phyloP scores from a whole-genome alignment of 2,113 vertebrate genomes.

The Sceloporus tristichus region DNA sequence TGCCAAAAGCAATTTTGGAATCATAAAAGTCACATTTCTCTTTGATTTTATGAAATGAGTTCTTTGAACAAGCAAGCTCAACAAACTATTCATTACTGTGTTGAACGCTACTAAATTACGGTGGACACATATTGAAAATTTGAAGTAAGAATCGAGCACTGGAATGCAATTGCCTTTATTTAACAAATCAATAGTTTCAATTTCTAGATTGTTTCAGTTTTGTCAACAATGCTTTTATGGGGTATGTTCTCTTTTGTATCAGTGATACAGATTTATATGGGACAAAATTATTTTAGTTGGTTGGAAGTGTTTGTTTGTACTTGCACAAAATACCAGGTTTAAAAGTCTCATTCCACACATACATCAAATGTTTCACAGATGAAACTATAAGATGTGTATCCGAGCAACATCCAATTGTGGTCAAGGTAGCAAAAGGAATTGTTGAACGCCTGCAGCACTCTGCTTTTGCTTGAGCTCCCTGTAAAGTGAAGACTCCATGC shows the following conservation, averaged over 20 bases:
- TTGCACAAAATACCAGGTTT: neutral
- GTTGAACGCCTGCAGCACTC: no score
- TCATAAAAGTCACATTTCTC: neutral
- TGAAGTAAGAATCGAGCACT: neutral
- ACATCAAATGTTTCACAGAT: no score
- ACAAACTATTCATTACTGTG: neutral
- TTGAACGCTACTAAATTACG: neutral
- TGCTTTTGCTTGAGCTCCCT: no score
- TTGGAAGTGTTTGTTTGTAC: neutral
- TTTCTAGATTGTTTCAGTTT: neutral
- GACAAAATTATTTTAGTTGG: neutral
- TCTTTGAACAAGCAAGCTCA: neutral
- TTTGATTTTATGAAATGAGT: neutral
- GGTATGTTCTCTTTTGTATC: neutral
- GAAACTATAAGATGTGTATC: no score
- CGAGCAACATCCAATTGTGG: no score
- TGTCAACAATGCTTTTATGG: neutral
- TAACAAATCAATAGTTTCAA: slow-evolving; percentile 1
- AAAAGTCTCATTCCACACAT: no score
- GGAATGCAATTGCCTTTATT: neutral
- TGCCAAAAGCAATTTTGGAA: neutral
- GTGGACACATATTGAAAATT: neutral
- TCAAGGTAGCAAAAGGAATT: no score
- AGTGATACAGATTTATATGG: neutral
- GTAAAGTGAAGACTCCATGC: no score